phyloP scores from a whole-genome alignment of 2,888 invertebrate species.

The Tetramorium bicarinatum region DNA sequence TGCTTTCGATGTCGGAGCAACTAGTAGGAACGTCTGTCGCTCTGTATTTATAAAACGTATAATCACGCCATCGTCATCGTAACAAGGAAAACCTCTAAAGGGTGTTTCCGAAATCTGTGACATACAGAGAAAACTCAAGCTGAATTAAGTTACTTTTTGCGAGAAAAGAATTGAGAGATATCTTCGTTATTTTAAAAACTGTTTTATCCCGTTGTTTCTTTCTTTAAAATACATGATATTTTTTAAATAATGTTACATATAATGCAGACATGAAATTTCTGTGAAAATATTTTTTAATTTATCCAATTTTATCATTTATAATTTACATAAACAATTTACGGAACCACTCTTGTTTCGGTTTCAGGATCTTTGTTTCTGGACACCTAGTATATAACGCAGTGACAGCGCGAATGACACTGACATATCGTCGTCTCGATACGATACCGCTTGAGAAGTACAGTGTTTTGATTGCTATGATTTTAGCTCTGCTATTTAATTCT shows the following conservation, averaged over 20 bases:
- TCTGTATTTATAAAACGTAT: slow-evolving; percentile 52
- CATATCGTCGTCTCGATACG: slow-evolving; percentile 26
- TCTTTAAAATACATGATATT: background rate
- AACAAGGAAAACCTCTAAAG: slow-evolving; percentile 39
- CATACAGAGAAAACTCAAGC: background rate
- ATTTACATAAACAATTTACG: no score
- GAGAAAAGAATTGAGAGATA: background rate
- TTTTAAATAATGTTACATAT: background rate
- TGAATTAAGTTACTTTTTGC: background rate
- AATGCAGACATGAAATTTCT: background rate
- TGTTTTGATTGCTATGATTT: slow-evolving; percentile 38
- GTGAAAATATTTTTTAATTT: background rate
- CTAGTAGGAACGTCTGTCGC: slow-evolving; percentile 54
- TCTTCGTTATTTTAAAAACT: background rate
- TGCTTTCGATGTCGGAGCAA: slow-evolving; percentile 53
- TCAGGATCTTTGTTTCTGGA: slow-evolving; percentile 3
- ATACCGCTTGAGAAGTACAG: slow-evolving; percentile 14
- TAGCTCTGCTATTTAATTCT: slow-evolving; percentile 16
- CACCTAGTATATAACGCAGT: slow-evolving; percentile 10
- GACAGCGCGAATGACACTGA: slow-evolving; percentile 41
- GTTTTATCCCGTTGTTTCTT: background rate
- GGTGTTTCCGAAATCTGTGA: slow-evolving; percentile 14
- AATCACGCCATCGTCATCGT: slow-evolving; percentile 30
- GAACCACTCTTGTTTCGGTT: background rate
- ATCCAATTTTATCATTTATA: background rate